Conservation (phyloP, 2,888 invertebrate genomes). For the Rhorus exstirpatorius region DNA sequence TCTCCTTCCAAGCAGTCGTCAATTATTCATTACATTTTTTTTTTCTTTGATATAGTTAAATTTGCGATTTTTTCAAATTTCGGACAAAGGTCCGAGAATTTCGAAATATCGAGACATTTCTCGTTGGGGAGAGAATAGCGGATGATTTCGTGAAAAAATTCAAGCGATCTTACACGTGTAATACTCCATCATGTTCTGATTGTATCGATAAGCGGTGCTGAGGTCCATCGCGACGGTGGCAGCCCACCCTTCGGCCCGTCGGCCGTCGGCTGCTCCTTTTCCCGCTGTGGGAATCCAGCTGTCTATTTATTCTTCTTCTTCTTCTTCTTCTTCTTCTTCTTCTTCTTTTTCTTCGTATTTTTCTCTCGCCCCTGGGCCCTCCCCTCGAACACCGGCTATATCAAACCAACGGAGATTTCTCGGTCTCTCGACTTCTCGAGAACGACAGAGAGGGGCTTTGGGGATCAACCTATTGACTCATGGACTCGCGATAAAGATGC, state of each 20-base stretch:
- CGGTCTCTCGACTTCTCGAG: constrained; percentile 1
- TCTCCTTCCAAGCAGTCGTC: no score
- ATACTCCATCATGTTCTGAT: constrained; percentile 99
- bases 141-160: constrained; percentile 13
- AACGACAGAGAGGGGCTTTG: constrained; percentile 51
- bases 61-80: background rate
- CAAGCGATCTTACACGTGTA: constrained; percentile 94
- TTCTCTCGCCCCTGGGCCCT: constrained; percentile 42
- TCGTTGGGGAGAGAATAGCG: no score
- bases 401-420: constrained; percentile 10
- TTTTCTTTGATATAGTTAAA: no score
- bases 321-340: no score
- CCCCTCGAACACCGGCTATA: constrained; percentile 38
- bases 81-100: constrained; percentile 19
- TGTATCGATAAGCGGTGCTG: constrained; percentile 97
- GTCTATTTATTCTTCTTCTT: constrained; percentile 69
- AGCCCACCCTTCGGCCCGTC: constrained; percentile 76
- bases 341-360: no score
- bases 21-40: no score
- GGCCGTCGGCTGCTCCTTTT: constrained; percentile 79
- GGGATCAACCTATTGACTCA: constrained; percentile 74
- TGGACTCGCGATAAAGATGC: constrained; percentile 75
- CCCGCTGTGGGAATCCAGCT: constrained; percentile 78
- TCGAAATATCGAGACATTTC: no score
- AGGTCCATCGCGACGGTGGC: constrained; percentile 92